These are phyloP conservation scores for Oscheius sp. DNA, from an alignment of 2,888 invertebrate species.

Conservation along the genomic window DNA sequence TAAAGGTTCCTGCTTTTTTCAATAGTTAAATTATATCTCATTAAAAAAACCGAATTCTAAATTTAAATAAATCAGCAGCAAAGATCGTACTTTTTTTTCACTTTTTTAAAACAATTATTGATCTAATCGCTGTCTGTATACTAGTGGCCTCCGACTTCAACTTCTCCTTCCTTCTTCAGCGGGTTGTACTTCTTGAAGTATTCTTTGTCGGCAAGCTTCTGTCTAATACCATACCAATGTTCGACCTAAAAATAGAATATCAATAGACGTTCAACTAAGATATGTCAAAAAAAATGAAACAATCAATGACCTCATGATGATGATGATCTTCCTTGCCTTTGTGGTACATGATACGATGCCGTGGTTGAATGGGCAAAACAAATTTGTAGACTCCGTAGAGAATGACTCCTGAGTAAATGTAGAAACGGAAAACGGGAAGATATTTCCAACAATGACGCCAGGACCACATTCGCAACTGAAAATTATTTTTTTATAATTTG, in stretches of 20 bases:
- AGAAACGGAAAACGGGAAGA: conserved; percentile 65
- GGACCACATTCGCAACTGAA: conserved; percentile 64
- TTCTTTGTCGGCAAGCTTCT: conserved; percentile 63
- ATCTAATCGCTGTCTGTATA: conserved; percentile 9
- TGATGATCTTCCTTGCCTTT: conserved; percentile 66
- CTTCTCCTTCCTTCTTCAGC: conserved; percentile 60
- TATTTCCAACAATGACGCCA: conserved; percentile 68
- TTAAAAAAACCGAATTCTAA: background rate
- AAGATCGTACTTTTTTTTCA: background rate
- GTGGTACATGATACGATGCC: conserved; percentile 62
- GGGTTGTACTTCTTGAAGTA: conserved; percentile 68
- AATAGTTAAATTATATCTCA: background rate
- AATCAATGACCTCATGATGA: conserved; percentile 58
- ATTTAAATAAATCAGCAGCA: background rate
- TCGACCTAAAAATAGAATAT: conserved; percentile 47
- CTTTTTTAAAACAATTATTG: background rate
- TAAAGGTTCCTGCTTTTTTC: too few relatives aligned
- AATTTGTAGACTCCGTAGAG: conserved; percentile 67
- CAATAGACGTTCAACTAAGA: background rate
- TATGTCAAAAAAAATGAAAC: background rate
- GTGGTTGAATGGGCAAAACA: conserved; percentile 65
- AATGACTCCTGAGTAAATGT: conserved; percentile 66
- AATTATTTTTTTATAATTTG: background rate
- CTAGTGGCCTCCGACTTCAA: conserved; percentile 62
- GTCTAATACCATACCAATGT: conserved; percentile 67